A percentile compares a stretch with the other conserved stretches of the same genome.
phyloP scores from a whole-genome alignment of 2,113 vertebrate genomes.

The Lichenostomus cassidix region DNA sequence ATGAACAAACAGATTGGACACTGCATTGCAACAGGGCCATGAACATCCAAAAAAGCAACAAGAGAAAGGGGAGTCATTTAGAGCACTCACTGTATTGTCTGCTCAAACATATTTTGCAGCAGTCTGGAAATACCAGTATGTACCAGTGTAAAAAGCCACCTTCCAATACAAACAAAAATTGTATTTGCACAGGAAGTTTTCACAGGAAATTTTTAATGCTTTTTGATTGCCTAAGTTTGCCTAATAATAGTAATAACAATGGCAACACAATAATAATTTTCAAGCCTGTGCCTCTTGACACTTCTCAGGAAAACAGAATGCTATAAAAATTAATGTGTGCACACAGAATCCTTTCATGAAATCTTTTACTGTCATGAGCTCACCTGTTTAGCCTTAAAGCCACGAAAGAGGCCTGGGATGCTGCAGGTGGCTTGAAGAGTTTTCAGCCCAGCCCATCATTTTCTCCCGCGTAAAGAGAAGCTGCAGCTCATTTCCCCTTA shows the following conservation, averaged over 20 bases:
- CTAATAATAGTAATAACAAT: not conserved
- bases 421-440: not conserved
- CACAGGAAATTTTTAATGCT: not conserved
- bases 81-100: not conserved
- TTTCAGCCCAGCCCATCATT: not conserved
- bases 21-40: not conserved
- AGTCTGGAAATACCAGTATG: not conserved
- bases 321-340: not conserved
- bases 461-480: not conserved
- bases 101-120: not conserved
- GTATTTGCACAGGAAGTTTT: not conserved
- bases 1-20: fast-evolving
- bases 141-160: not conserved
- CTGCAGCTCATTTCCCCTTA: conserved; percentile 28
- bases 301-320: not conserved
- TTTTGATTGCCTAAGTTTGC: not conserved
- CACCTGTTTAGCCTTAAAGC: not conserved
- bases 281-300: not conserved
- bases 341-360: not conserved
- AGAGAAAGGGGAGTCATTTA: not conserved
- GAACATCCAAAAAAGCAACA: not conserved
- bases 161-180: not conserved
- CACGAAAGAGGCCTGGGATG: not conserved
- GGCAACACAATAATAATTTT: not conserved
- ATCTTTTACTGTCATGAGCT: not conserved